Conservation (phyloP, 2,888 invertebrate genomes). For the Euzophera pinguis region DNA sequence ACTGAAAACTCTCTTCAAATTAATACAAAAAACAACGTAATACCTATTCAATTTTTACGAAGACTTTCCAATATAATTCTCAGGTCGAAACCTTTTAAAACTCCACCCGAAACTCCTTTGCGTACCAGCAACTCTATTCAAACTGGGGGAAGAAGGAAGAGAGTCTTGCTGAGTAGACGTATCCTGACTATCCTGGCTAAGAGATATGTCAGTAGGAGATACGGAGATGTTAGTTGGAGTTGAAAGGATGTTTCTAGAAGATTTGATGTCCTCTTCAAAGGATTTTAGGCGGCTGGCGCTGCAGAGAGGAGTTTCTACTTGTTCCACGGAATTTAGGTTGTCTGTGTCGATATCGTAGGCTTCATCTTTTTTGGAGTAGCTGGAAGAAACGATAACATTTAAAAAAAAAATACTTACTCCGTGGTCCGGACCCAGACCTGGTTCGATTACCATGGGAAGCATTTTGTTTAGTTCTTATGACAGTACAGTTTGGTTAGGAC, state of each 20-base stretch:
- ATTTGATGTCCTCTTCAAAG: constrained; percentile 56
- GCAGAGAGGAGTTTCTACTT: constrained; percentile 87
- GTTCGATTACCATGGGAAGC: too few species aligned
- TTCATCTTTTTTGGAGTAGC: constrained; percentile 78
- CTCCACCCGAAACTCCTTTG: constrained; percentile 66
- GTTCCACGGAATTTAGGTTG: constrained; percentile 82
- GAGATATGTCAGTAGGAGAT: constrained; percentile 45
- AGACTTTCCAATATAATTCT: constrained; percentile 29
- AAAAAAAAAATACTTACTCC: too few species aligned
- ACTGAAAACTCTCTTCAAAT: too few species aligned
- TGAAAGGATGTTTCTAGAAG: constrained; percentile 42
- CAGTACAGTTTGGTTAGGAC: too few species aligned
- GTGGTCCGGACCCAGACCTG: too few species aligned
- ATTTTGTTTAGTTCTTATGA: too few species aligned
- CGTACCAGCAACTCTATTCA: constrained; percentile 45
- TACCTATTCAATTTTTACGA: too few species aligned
- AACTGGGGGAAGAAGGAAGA: constrained; percentile 44
- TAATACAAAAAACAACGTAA: too few species aligned
- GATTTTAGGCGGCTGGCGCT: constrained; percentile 84
- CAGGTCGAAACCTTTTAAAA: constrained; percentile 50
- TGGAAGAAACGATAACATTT: constrained; percentile 29
- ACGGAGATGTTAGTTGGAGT: constrained; percentile 43
- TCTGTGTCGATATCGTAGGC: constrained; percentile 82
- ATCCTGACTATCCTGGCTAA: constrained; percentile 30
- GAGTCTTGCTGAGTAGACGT: constrained; percentile 29